A percentile compares a stretch with the other conserved stretches of the same genome.
phyloP scores from a whole-genome alignment of 2,888 invertebrate species.

The Hoplodrina ambigua region DNA sequence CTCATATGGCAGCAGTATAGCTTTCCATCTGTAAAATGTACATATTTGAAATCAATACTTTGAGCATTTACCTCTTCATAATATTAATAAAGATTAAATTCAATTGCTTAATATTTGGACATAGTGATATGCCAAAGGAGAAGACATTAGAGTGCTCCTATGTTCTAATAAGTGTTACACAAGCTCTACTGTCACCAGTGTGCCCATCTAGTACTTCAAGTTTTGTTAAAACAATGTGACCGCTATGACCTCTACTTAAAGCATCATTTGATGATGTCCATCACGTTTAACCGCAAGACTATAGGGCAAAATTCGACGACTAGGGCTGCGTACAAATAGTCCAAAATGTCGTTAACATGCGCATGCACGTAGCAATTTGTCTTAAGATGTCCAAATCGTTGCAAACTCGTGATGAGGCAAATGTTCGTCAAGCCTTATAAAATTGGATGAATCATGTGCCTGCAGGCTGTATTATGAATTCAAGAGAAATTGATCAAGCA shows the following conservation, averaged over 20 bases:
- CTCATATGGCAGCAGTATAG: too few relatives aligned
- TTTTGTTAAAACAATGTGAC: background rate
- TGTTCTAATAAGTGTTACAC: too few relatives aligned
- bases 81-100: too few relatives aligned
- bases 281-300: conserved; percentile 6
- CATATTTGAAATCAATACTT: too few relatives aligned
- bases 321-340: conserved; percentile 3
- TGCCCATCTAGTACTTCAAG: too few relatives aligned
- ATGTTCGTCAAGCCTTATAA: conserved; percentile 7
- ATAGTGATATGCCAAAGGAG: too few relatives aligned
- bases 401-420: conserved; percentile 30
- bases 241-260: background rate
- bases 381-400: conserved; percentile 28
- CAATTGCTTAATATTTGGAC: too few relatives aligned
- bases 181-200: too few relatives aligned
- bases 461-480: background rate
- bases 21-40: too few relatives aligned
- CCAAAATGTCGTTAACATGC: conserved; percentile 1
- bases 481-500: too few relatives aligned
- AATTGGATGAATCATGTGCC: background rate
- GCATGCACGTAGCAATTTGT: conserved; percentile 20
- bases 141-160: background rate
- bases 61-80: too few relatives aligned
- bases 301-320: background rate
- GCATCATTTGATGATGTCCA: too few relatives aligned